Evolutionary conservation across 2,888 invertebrate genomes (phyloP).

Genomic region (Xestia xanthographa): DNA sequence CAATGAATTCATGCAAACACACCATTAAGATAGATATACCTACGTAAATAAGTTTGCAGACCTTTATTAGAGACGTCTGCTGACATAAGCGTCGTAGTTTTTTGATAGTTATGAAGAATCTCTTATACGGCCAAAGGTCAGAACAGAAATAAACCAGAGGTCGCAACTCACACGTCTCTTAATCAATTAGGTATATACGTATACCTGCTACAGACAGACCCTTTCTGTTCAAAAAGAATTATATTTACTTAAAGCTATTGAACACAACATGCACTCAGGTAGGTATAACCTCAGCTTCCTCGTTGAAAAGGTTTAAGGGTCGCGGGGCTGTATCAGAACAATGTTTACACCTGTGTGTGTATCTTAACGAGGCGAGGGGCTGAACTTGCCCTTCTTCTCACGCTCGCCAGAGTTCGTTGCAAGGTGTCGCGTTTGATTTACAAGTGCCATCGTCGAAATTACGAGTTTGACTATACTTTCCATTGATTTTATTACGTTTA

Average conservation of each 20-base stretch:
- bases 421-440: slow-evolving; percentile 61
- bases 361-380: slow-evolving; percentile 77
- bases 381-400: slow-evolving; percentile 79
- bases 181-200: not conserved
- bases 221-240: slow-evolving; percentile 23
- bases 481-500: slow-evolving; percentile 12
- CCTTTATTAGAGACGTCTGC: slow-evolving; percentile 17
- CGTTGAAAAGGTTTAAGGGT: slow-evolving; percentile 65
- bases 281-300: slow-evolving; percentile 49
- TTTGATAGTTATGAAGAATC: slow-evolving; percentile 2
- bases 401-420: slow-evolving; percentile 65
- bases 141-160: not conserved
- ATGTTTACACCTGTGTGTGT: slow-evolving; percentile 78
- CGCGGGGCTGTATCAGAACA: slow-evolving; percentile 71
- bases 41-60: slow-evolving; percentile 22
- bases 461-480: slow-evolving; percentile 17
- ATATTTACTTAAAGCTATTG: slow-evolving; percentile 43
- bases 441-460: slow-evolving; percentile 62
- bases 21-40: not conserved
- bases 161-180: slow-evolving; percentile 1
- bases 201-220: not conserved
- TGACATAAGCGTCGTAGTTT: not conserved
- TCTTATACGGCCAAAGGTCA: not conserved
- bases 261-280: slow-evolving; percentile 44
- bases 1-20: slow-evolving; percentile 32